Evolutionary conservation across 2,888 invertebrate genomes (phyloP), one percentile per base, ranked within the genome.

Genomic region (Helleia helle): DNA sequence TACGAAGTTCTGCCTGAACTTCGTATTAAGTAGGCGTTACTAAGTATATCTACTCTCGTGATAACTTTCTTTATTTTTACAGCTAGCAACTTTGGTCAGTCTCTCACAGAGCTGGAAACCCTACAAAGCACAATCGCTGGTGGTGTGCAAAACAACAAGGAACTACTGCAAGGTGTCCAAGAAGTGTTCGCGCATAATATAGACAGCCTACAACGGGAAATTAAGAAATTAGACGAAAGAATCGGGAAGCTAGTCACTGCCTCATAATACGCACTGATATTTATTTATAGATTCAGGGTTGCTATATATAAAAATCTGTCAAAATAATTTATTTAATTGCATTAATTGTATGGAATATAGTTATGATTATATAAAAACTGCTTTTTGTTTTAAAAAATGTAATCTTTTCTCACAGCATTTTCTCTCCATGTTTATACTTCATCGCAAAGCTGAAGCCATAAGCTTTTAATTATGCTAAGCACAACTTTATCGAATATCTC

Each of bases 31-130:
- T n/a, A n/a, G n/a, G n/a, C n/a, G n/a, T n/a, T n/a, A n/a, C n/a
- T n/a, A 25, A 27, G 11, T 11, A 27, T 6, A 36, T 30, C 14
- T 3, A 4, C 4, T 3, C 18, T 18, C 6, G 6, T 18, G 18
- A 4, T 3, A 18, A 3, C 6, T 11, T 8, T 26, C 11, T 28
- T 27, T 40, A 17, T 39, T 29, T 47, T 48, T 52, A 27, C 75
- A 96, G 96, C 96, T 43, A 90, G 93, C 51, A 93, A 95, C 70
- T 95, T 96, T 62, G 91, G 91, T 38, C 94, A 93, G 72, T 92
- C 95, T 0, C 77, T 97, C 36, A 89, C 91, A 0, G 94, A 95
- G 66, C 77, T 95, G 26, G 93, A 94, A 66, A 88, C 90, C 1
- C 83, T 92, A 13, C 94, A 95, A 65, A 87, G 88, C 14, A 90